These are phyloP conservation scores for Spea hammondii DNA, from an alignment of 2,797 vertebrate genomes.

Conservation along the genomic window DNA sequence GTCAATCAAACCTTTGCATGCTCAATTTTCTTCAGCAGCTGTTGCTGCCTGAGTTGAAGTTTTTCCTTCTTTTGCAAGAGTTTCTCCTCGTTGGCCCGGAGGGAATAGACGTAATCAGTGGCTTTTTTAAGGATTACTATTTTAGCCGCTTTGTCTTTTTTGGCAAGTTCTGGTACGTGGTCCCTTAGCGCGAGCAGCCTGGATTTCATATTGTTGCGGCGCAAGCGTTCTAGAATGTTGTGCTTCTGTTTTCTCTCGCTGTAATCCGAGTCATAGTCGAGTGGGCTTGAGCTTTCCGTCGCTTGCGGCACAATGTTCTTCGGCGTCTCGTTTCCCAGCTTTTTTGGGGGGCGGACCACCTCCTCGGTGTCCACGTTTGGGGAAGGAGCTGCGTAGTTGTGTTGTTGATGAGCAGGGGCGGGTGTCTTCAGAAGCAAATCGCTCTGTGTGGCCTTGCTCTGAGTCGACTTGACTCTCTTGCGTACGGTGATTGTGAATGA, in stretches of 20 bases:
- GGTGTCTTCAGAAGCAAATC: conserved; percentile 87
- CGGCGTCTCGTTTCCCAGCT: conserved; percentile 73
- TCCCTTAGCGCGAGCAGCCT: conserved; percentile 94
- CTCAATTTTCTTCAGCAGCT: conserved; percentile 86
- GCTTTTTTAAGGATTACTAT: conserved; percentile 98
- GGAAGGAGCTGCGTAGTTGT: conserved; percentile 95
- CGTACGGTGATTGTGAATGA: conserved; percentile 80
- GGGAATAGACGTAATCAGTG: conserved; percentile 86
- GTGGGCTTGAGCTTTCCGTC: conserved; percentile 74
- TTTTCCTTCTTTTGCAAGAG: conserved; percentile 88
- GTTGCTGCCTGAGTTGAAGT: conserved; percentile 82
- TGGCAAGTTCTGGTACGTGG: conserved; percentile 92
- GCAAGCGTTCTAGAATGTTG: conserved; percentile 95
- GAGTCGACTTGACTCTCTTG: conserved; percentile 66
- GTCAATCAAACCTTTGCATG: conserved; percentile 89
- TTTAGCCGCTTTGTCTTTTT: conserved; percentile 96
- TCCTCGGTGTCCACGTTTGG: conserved; percentile 85
- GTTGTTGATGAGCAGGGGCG: conserved; percentile 92
- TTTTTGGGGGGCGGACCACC: conserved; percentile 81
- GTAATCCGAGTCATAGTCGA: conserved; percentile 92
- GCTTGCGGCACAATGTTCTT: conserved; percentile 68
- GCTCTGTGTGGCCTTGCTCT: conserved; percentile 67
- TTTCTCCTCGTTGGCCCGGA: conserved; percentile 83
- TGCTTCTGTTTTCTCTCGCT: conserved; percentile 95
- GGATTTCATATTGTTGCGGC: conserved; percentile 93